These are phyloP conservation scores for Muscicapa comitata DNA, from an alignment of 2,797 vertebrate species.

Conservation along the genomic window DNA sequence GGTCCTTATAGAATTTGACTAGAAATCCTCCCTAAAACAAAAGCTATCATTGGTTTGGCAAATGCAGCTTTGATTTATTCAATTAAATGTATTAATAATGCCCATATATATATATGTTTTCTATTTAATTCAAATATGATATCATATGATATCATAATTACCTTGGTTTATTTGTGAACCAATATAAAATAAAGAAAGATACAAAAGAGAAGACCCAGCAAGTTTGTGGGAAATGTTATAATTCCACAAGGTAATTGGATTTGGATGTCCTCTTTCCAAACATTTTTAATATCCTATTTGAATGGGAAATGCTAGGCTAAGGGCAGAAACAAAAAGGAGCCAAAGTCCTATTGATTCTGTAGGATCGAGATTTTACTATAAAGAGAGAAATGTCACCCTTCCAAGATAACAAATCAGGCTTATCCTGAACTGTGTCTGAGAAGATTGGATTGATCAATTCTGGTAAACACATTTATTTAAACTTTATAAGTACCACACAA, in stretches of 20 bases:
- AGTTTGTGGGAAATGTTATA: not conserved
- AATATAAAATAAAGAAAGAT: not conserved
- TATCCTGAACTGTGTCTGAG: not conserved
- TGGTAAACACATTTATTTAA: not conserved
- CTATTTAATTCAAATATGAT: not conserved
- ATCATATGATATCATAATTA: not conserved
- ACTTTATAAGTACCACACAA: not conserved
- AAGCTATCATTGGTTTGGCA: not conserved
- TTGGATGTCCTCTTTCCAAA: not conserved
- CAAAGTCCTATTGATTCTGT: not conserved
- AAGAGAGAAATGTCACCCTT: not conserved
- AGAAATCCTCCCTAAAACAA: not conserved
- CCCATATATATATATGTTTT: not conserved
- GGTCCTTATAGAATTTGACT: not conserved
- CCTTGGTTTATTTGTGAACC: not conserved
- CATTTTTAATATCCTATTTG: not conserved
- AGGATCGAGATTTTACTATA: not conserved
- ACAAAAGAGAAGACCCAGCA: not conserved
- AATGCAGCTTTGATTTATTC: not conserved
- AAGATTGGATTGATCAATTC: not conserved
- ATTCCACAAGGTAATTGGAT: not conserved
- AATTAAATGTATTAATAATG: not conserved
- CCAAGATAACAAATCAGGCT: not conserved
- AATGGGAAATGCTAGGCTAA: not conserved
- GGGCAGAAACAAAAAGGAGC: not conserved